phyloP scores from a whole-genome alignment of 37 sponge, comb jelly and placozoan genomes.

The Hexactinellida sp. region DNA sequence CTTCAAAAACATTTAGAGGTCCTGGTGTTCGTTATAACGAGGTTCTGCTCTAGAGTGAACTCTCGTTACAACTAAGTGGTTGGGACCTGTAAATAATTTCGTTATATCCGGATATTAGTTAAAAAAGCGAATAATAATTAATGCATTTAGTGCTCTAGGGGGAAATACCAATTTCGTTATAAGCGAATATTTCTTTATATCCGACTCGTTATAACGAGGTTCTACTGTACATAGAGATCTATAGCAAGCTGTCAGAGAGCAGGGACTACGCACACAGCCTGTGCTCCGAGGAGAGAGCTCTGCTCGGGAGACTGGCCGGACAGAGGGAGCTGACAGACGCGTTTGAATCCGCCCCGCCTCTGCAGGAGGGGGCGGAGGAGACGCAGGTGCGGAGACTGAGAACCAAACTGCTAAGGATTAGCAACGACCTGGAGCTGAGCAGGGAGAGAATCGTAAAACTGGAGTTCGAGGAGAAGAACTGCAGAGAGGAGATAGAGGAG shows the following conservation, averaged over 20 bases:
- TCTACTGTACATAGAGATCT: no score
- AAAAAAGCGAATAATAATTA: no score
- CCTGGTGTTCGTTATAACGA: no score
- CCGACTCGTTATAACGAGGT: no score
- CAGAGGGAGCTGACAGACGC: background rate
- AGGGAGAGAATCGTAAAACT: background rate
- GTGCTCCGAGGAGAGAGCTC: background rate
- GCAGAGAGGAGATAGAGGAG: background rate
- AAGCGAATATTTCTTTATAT: no score
- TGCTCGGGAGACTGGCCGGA: background rate
- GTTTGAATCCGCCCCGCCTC: background rate
- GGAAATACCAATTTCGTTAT: no score
- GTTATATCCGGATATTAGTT: no score
- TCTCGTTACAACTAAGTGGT: no score
- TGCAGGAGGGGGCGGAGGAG: background rate
- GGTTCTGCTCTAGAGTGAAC: no score
- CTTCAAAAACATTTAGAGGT: no score
- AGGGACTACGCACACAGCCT: background rate
- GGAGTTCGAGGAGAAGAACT: background rate
- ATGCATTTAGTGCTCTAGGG: background rate
- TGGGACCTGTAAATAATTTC: no score
- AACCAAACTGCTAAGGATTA: background rate
- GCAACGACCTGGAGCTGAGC: background rate
- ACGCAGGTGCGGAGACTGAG: background rate
- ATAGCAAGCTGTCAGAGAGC: background rate